phyloP scores from a whole-genome alignment of 2,113 vertebrate genomes.

The Engystomops pustulosus region DNA sequence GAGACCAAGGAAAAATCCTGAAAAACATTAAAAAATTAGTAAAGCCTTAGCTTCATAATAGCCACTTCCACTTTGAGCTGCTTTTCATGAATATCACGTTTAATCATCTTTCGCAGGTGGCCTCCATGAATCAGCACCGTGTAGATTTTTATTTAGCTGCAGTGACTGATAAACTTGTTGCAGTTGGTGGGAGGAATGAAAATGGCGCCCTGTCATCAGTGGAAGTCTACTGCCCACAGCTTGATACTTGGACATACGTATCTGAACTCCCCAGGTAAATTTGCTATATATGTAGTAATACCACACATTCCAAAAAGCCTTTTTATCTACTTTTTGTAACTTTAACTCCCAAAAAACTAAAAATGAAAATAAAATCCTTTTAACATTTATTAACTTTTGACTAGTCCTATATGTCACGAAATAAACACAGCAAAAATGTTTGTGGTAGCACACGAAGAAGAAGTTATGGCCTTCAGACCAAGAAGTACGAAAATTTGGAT shows the following conservation, averaged over 20 bases:
- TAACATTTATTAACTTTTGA: too few species aligned
- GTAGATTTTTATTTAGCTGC: conserved; percentile 93
- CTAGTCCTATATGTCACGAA: too few species aligned
- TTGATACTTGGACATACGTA: conserved; percentile 88
- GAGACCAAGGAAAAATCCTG: neutral
- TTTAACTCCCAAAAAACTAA: too few species aligned
- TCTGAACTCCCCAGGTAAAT: conserved; percentile 87
- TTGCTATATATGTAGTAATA: neutral
- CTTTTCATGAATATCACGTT: neutral
- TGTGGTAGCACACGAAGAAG: too few species aligned
- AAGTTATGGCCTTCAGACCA: too few species aligned
- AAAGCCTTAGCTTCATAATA: neutral
- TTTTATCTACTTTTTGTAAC: too few species aligned
- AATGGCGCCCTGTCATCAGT: conserved; percentile 87
- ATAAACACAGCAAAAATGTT: too few species aligned
- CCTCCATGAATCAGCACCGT: conserved; percentile 89
- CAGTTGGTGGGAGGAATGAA: conserved; percentile 92
- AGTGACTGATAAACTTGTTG: conserved; percentile 84
- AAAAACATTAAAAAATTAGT: neutral
- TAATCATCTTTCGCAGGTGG: conserved; percentile 82
- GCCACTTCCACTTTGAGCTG: too few species aligned
- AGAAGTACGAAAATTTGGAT: too few species aligned
- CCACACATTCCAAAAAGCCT: too few species aligned
- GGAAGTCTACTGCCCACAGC: conserved; percentile 86
- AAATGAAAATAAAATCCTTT: too few species aligned